Base-by-base conservation (phyloP, 2,113 vertebrate species). In the Ciconia maguari region DNA sequence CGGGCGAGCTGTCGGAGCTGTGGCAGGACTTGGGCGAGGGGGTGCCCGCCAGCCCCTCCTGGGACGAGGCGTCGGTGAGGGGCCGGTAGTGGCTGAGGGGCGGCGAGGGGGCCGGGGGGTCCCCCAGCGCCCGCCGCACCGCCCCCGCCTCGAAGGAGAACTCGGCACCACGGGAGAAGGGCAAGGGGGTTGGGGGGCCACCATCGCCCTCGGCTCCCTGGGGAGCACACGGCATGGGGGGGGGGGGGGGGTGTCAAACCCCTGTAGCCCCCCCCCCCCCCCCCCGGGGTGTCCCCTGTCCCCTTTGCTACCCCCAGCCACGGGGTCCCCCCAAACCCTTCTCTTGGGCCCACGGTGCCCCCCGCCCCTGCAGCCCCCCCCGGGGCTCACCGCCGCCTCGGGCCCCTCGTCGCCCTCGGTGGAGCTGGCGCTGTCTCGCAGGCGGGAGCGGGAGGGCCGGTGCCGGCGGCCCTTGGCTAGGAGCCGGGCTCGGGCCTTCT, bases 381-480 rank as follows among this genome's bases (percentile, higher is more conserved):
- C 17, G 3, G 24, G 18, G 24, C 94, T 81, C 71, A 98, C 98
- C 97, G 96, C 97, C 48, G 96, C 96, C 69, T 99, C 99, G 5
- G 98, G 97, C 84, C 97, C 97, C 93, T 99, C 99, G 10, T 99
- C 99, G 0, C 99, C 99, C 94, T 99, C 99, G 3, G 98, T 98
- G n/a, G 99, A 99, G 97, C 99, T 99, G 97, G 98, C 97, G 34
- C 99, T 99, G 97, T 99, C 99, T 36, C 98, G 98, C 95, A 99
- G 98, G 58, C 98, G 98, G 24, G 98, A 99, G 79, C 98, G 98
- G 12, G 99, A 99, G 3, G 99, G 99, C 14, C 99, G 98, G 32
- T 98, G 98, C 44, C 99, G 97, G 18, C 98, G 97, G 58, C 98
- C 94, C 84, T 99, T 99, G 96, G 98, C 98, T 19, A 99, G 98